These are phyloP conservation scores for Mesorhabditis belari DNA, from an alignment of 2,888 invertebrate species.

Conservation along the genomic window DNA sequence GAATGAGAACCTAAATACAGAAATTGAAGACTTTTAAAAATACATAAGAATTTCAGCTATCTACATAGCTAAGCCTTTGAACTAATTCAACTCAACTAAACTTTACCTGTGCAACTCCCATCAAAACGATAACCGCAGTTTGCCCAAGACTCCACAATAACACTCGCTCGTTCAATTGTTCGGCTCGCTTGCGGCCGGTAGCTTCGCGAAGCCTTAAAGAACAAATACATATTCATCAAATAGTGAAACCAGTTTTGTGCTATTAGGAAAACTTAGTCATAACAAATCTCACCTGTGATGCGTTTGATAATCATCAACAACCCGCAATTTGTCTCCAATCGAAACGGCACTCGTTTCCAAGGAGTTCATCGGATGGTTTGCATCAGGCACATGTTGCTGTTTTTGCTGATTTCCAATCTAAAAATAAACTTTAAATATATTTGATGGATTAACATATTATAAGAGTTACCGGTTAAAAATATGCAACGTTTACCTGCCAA, in stretches of 20 bases:
- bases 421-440: neutral
- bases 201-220: slow-evolving; percentile 70
- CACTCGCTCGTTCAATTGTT: slow-evolving; percentile 89
- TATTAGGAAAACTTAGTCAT: neutral
- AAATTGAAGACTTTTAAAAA: neutral
- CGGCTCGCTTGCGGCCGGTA: slow-evolving; percentile 87
- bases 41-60: neutral
- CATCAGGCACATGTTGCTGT: slow-evolving; percentile 17
- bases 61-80: neutral
- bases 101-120: slow-evolving; percentile 78
- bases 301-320: slow-evolving; percentile 85
- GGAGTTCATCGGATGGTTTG: slow-evolving; percentile 33
- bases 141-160: slow-evolving; percentile 86
- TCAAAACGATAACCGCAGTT: slow-evolving; percentile 73
- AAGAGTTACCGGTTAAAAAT: neutral
- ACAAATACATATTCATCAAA: neutral
- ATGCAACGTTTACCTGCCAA: slow-evolving; percentile 74
- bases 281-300: slow-evolving; percentile 69
- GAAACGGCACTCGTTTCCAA: slow-evolving; percentile 41
- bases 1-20: slow-evolving; percentile 24
- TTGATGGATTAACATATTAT: neutral
- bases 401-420: slow-evolving; percentile 22
- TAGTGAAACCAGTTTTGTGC: neutral
- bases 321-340: slow-evolving; percentile 45
- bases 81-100: neutral